phyloP scores from a whole-genome alignment of 2,888 invertebrate genomes.

The Rhogogaster chlorosoma region DNA sequence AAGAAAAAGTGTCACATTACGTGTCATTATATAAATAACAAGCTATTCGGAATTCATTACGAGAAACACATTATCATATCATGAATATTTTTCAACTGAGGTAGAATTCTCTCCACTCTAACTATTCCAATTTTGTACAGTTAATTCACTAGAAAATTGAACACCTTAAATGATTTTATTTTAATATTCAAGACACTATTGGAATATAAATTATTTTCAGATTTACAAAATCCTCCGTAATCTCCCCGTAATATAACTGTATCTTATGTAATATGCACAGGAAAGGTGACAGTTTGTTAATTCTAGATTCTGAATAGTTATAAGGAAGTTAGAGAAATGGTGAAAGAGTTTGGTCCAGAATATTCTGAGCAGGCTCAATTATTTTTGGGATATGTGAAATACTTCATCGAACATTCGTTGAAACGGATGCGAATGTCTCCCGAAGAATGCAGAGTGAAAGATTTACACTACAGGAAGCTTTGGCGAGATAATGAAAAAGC shows the following conservation, averaged over 20 bases:
- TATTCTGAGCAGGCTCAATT: constrained; percentile 45
- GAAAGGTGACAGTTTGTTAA: neutral
- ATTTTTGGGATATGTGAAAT: constrained; percentile 58
- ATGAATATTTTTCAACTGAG: neutral
- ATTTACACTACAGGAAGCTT: constrained; percentile 52
- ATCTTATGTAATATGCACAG: neutral
- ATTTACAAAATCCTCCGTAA: neutral
- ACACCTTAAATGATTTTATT: neutral
- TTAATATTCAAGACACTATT: neutral
- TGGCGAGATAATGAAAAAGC: constrained; percentile 41
- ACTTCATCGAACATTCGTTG: constrained; percentile 57
- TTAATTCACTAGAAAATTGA: neutral
- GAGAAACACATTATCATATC: neutral
- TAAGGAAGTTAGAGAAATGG: constrained; percentile 45
- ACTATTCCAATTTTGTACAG: neutral
- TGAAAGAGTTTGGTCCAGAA: constrained; percentile 6
- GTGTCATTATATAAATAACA: neutral
- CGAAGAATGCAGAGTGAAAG: constrained; percentile 54
- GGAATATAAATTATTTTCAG: neutral
- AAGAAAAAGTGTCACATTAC: neutral
- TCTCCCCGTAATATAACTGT: neutral
- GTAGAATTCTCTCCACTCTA: neutral
- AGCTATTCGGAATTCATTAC: neutral
- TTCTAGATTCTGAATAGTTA: constrained; percentile 51
- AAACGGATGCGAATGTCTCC: constrained; percentile 53